Base-by-base conservation (phyloP, 2,888 invertebrate species). In the Cosmia pyralina region DNA sequence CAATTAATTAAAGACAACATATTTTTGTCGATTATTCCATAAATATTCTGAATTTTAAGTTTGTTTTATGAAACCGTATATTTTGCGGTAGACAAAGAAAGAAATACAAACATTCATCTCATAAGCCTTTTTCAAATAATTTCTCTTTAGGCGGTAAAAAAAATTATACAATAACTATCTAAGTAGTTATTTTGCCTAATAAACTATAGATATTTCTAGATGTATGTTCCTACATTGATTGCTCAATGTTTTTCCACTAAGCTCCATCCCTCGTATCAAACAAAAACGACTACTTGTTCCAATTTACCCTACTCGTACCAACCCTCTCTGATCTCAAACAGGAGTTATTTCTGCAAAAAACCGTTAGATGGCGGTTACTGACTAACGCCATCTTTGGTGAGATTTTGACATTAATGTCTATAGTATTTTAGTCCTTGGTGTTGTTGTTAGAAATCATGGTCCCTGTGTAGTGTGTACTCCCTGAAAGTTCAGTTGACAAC, bases 301-400 rank as follows among this genome's bases (percentile, higher is more conserved):
- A 50, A 22, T 28, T 3, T 5, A 53, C 19, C 38, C 8, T 15
- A 19, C 11, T 4, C 10, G 3, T 2, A 44, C 3, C 38, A 65
- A 63, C 62, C 62, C 22, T 52, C 11, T 34, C 0, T 10, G 3
- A 41, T 6, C 13, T 58, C 4, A 48, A 53, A 55, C 3, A 11
- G 7, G 7, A 62, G 15, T n/a, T 19, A 19, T 6, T 50, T 73
- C 38, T 4, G 0, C 2, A 41, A 41, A 22, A 50, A 28, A 1
- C 50, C n/a, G 1, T 10, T 69, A 78, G 78, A 71, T 72, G 81
- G 68, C 81, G n/a, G 10, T 34, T 2, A 44, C 0, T 19, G 17
- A 19, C 0, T 22, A 50, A 13, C 67, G 66, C 63, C 78, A 75
- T 78, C 84, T 75, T 22, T 34, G 8, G 1, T 10, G 11, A 22